These are phyloP conservation scores for Hymenopus coronatus DNA, from an alignment of 2,888 invertebrate genomes.

Conservation along the genomic window DNA sequence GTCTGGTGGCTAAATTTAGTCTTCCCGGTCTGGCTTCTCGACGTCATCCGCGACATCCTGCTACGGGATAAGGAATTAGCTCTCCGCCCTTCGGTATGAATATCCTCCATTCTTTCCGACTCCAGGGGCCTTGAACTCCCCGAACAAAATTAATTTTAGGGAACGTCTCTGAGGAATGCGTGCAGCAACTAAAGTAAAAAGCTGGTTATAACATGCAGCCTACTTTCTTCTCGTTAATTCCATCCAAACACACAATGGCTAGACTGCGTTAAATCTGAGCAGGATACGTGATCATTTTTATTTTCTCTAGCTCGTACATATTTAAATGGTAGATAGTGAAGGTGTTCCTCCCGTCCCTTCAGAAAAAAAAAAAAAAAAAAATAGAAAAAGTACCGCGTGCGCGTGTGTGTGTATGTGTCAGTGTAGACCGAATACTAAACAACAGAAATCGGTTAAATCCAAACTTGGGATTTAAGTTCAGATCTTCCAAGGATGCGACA, in stretches of 20 bases:
- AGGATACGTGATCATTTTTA: too few relatives aligned
- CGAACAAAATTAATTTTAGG: not conserved
- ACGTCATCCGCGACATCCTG: not conserved
- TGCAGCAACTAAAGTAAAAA: not conserved
- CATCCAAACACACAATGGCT: not conserved
- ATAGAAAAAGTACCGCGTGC: too few relatives aligned
- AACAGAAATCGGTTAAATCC: too few relatives aligned
- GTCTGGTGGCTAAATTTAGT: conserved; percentile 1
- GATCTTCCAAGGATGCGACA: too few relatives aligned
- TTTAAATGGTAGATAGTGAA: too few relatives aligned
- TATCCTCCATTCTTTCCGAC: not conserved
- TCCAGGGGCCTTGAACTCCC: not conserved
- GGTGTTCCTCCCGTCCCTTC: too few relatives aligned
- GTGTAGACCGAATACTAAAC: too few relatives aligned
- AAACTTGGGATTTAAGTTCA: too few relatives aligned
- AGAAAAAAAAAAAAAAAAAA: too few relatives aligned
- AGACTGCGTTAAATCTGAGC: too few relatives aligned
- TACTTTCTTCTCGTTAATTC: not conserved
- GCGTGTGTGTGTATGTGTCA: too few relatives aligned
- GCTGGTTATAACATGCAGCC: not conserved
- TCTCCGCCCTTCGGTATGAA: not conserved
- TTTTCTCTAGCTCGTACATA: too few relatives aligned
- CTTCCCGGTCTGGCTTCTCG: not conserved
- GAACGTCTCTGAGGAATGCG: not conserved
- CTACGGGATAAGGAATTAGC: conserved; percentile 2